Base-by-base conservation (phyloP, 2,888 invertebrate genomes). In the Dastarcus helophoroides region DNA sequence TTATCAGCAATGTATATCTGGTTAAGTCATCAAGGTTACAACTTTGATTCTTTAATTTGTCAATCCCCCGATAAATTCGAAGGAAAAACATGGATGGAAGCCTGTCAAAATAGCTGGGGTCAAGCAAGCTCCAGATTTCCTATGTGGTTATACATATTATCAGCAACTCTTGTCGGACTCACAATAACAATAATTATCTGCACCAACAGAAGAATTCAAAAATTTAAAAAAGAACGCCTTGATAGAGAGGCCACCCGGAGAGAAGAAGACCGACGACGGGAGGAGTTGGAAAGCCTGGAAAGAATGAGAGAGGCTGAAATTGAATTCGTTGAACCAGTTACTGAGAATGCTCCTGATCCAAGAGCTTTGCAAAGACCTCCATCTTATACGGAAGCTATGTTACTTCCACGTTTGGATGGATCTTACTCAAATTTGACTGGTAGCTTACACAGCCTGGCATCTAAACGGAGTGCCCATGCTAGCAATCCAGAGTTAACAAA, bases 331-430 rank as follows among this genome's bases (percentile, higher is more conserved):
- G 44, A 58, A 56, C 62, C 63, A 41, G 46, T 43, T 11, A 58
- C 68, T 8, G 63, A 67, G 29, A 78, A 73, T 48, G 72, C 77
- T 12, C 73, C 78, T 4, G 78, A 79, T 54, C 74, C 74, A 1
- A 67, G 79, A 42, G 81, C 81, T 58, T 53, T 72, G 28, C 65
- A 77, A 15, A 69, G 73, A 34, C 76, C 82, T 19, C 84, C 84
- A 1, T 76, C 77, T 3, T 84, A 84, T 47, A 77, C 75, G 45
- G 83, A 82, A 61, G 84, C 83, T 16, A 64, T 84, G 32, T 67
- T 74, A 11, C 76, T 84, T 74, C 79, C 81, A 2, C 73, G 77
- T 50, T 47, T 79, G 21, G 74, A 72, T 43, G 56, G 67, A 3
- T 76, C 76, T 0, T 68, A 67, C 46, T 69, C 71, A 43, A 58